Base-by-base conservation (phyloP, 2,113 vertebrate genomes). In the Chaetorhynchus papuensis region DNA sequence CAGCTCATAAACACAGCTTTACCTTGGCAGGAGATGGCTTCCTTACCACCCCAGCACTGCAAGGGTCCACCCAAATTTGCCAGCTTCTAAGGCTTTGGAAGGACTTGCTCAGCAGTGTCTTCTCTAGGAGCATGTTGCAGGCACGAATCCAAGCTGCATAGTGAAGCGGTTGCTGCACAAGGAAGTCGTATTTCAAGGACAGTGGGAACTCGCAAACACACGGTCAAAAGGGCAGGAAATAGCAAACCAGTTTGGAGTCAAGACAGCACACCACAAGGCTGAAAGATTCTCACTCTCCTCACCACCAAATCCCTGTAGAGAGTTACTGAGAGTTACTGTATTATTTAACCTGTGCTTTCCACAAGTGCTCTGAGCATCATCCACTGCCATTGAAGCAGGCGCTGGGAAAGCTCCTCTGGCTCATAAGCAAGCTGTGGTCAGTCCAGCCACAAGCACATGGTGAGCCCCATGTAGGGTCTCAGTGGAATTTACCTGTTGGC, bases 361-460 rank as follows among this genome's bases (percentile, higher is more conserved):
- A 37, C 44, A 52, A 56, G 22, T 52, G 37, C 60, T 71, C 44
- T 5, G 20, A 77, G 11, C 21, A 16, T 9, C 79, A 52, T 27
- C 49, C 52, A 41, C 63, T 79, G 61, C 45, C 13, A 7, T 31
- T 0, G 0, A 23, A 76, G 35, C 47, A n/a, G 35, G 37, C 0
- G 0, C 50, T 63, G 39, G 66, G 49, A 57, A 45, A 65, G 19
- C 23, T 91, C 20, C 21, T 21, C 33, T 56, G 59, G 45, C 44
- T 72, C 2, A 0, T 6, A 22, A 56, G 47, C 39, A 71, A 75
- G 56, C 69, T 42, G 30, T 42, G 61, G 21, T 21, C 2, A 2
- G 47, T 52, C 49, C 30, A 71, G 61, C 47, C 53, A 65, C 0
- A 1, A 52, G 31, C 52, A 79, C 0, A 0, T 2, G 2, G 26